Evolutionary conservation across 2,113 vertebrate species (phyloP), one percentile per base, ranked within the genome.

Genomic region (Muntiacus muntjak): DNA sequence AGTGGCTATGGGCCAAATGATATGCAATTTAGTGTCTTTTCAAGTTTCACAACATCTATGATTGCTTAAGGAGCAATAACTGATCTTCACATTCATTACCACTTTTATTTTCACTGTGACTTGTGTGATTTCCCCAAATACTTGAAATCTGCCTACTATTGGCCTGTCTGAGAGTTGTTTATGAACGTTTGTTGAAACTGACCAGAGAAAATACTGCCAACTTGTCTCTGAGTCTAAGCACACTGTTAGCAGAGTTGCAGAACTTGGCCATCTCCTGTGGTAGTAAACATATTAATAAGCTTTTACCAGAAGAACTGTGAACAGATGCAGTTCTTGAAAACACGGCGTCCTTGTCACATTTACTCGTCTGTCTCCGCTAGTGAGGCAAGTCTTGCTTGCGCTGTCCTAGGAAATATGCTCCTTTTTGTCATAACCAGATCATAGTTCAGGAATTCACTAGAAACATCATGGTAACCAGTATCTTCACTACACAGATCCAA

Each of bases 161-260:
- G 95, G 95, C 95, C 79, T 95, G 45, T 95, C 64, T 8, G 30
- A 45, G 95, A 87, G 85, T 88, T 98, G 84, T 98, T 98, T 98
- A 85, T 93, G 87, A 98, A 95, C 93, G 95, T 98, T 96, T 97
- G 25, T 97, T 98, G 95, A 93, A 81, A 97, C 91, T 98, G 87
- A 98, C 95, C 92, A 97, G 85, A 88, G 93, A 90, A 98, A 97
- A 97, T 97, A 85, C 96, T 98, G 98, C 97, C 97, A 97, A 71
- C 4, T 91, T 97, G 76, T 97, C 97, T 97, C 92, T 43, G 84
- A 98, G 90, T 86, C 87, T 87, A 36, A 97, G 95, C 43, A 97
- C 95, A 97, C 79, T 95, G 47, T 10, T 52, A 94, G n/a, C 30
- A 52, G 40, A 28, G 91, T 95, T 95, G 33, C 52, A 87, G 94